These are phyloP conservation scores for Myotis myotis DNA, from an alignment of 2,797 vertebrate species.

Conservation along the genomic window DNA sequence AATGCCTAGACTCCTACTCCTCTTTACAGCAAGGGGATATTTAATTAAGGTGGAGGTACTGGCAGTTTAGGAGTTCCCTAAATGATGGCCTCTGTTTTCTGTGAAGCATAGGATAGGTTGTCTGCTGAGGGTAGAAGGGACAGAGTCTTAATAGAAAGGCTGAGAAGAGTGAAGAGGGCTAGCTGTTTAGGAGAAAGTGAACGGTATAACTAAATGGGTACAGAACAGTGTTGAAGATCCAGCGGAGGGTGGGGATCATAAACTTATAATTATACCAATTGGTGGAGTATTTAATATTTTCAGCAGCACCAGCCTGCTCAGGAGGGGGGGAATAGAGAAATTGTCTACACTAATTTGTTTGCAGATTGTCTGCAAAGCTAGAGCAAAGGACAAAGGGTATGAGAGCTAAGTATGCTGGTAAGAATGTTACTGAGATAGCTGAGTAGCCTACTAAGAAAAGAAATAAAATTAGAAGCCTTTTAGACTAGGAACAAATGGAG, in stretches of 20 bases:
- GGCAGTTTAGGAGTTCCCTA: neutral
- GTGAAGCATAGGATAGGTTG: neutral
- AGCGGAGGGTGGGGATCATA: neutral
- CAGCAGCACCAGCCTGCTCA: neutral
- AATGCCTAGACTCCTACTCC: neutral
- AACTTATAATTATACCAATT: conserved; percentile 1
- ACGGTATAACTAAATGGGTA: neutral
- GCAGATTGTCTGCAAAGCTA: neutral
- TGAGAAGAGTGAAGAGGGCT: neutral
- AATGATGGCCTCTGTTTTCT: neutral
- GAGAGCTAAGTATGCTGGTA: neutral
- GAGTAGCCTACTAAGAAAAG: neutral
- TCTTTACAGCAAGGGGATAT: neutral
- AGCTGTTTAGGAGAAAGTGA: neutral
- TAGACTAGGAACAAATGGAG: neutral
- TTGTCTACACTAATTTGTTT: neutral
- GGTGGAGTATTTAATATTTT: neutral
- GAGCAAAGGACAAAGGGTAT: neutral
- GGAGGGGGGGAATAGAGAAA: neutral
- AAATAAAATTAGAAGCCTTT: neutral
- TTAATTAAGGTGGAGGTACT: neutral
- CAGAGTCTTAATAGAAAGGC: neutral
- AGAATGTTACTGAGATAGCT: neutral
- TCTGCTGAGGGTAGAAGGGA: neutral
- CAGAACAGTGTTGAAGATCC: neutral